Percentiles rank a stretch among this genome's conserved stretches.
Conservation (phyloP, 2,888 invertebrate species). For the Sminthurinus aureus region DNA sequence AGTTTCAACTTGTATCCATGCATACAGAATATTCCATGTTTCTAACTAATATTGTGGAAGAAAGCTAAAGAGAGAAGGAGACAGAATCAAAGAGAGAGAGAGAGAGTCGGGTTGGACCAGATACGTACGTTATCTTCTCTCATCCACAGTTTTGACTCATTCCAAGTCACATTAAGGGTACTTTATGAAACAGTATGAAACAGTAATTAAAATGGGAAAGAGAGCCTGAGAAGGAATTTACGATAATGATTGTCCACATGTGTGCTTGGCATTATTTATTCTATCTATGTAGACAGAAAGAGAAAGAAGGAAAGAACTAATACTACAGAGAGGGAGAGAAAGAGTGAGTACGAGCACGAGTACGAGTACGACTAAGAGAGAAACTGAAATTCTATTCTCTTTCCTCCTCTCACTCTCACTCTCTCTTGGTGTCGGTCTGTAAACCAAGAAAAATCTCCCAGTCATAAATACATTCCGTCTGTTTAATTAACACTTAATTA, state of each 20-base stretch:
- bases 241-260: constrained; percentile 57
- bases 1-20: neutral
- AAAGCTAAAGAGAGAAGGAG: too few species aligned
- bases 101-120: neutral
- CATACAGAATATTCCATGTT: neutral
- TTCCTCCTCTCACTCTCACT: neutral
- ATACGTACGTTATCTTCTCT: constrained; percentile 40
- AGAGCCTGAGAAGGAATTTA: constrained; percentile 54
- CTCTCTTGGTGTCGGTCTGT: constrained; percentile 21
- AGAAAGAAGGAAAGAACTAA: neutral
- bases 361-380: too few species aligned
- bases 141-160: constrained; percentile 48
- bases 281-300: constrained; percentile 3
- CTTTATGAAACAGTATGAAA: constrained; percentile 57
- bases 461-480: constrained; percentile 50
- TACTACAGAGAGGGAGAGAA: neutral
- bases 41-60: neutral
- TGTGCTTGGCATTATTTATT: constrained; percentile 56
- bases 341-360: neutral
- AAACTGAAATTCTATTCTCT: constrained; percentile 36
- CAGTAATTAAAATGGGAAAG: neutral
- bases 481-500: constrained; percentile 57
- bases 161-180: constrained; percentile 56
- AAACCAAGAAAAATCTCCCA: constrained; percentile 49
- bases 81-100: neutral